Conservation (phyloP, 1,140 invertebrate species). For the Aphidius ervi region DNA sequence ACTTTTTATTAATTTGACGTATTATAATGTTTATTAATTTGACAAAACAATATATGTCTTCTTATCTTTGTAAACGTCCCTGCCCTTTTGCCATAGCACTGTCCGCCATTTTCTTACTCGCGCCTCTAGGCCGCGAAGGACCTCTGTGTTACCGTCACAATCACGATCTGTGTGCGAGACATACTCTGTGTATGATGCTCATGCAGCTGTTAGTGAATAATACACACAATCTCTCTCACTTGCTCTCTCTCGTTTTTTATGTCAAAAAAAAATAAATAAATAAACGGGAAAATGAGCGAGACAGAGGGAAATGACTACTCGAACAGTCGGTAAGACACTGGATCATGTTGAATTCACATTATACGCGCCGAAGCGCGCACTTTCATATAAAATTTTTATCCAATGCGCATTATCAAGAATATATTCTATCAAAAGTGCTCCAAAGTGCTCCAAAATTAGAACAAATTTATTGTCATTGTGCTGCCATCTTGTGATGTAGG, state of each 20-base stretch:
- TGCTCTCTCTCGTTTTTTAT: neutral
- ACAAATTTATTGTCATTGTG: neutral
- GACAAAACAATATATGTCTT: conserved; percentile 23
- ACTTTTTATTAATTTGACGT: no score
- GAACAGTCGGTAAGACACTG: conserved; percentile 22
- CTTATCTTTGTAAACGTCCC: conserved; percentile 45
- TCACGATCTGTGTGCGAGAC: neutral
- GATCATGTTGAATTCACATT: no score
- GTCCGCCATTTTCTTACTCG: conserved; percentile 51
- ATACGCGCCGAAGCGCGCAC: no score
- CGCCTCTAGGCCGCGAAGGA: conserved; percentile 26
- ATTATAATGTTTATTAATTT: conserved; percentile 7
- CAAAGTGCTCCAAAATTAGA: no score
- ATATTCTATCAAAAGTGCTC: no score
- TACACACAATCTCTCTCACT: neutral
- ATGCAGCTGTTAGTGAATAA: no score
- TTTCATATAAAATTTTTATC: no score
- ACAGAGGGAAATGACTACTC: conserved; percentile 5
- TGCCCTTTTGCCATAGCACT: conserved; percentile 51
- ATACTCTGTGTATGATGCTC: no score
- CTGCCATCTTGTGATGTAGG: neutral
- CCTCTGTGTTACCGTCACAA: conserved; percentile 19
- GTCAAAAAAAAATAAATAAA: conserved; percentile 1
- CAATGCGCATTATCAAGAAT: no score
- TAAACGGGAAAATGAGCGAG: neutral